These are phyloP conservation scores for Drosophila nigricruria DNA, from an alignment of 2,888 invertebrate species.

Conservation along the genomic window DNA sequence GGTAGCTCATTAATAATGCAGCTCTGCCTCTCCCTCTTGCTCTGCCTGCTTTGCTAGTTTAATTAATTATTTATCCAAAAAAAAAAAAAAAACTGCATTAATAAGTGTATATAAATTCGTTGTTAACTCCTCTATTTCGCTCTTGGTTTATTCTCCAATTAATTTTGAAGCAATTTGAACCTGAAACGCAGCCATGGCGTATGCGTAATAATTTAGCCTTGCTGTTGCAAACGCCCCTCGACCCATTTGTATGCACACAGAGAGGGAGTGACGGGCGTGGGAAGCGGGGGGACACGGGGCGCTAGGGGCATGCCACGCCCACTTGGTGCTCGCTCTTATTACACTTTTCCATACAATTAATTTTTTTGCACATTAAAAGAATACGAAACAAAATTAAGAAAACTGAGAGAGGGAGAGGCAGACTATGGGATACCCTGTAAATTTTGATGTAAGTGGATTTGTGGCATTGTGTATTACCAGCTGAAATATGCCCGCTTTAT, in stretches of 20 bases:
- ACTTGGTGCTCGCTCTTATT: conserved; percentile 43
- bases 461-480: background rate
- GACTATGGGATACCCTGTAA: background rate
- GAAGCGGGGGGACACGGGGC: background rate
- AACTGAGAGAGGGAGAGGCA: background rate
- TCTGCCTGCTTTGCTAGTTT: background rate
- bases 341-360: conserved; percentile 71
- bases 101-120: conserved; percentile 20
- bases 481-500: background rate
- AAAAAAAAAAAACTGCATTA: conserved; percentile 20
- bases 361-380: conserved; percentile 54
- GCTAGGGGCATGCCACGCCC: conserved; percentile 26
- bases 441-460: background rate
- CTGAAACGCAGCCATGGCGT: conserved; percentile 50
- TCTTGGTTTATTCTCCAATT: conserved; percentile 47
- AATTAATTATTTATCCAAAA: conserved; percentile 26
- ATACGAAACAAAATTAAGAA: conserved; percentile 23
- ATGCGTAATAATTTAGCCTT: conserved; percentile 67
- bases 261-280: background rate
- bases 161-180: conserved; percentile 54
- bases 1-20: conserved; percentile 44
- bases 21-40: background rate
- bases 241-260: conserved; percentile 15
- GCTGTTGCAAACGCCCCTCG: conserved; percentile 21
- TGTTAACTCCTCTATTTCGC: conserved; percentile 8